These are phyloP conservation scores for Drosophila leonis DNA, from an alignment of 2,888 invertebrate genomes.

Conservation along the genomic window DNA sequence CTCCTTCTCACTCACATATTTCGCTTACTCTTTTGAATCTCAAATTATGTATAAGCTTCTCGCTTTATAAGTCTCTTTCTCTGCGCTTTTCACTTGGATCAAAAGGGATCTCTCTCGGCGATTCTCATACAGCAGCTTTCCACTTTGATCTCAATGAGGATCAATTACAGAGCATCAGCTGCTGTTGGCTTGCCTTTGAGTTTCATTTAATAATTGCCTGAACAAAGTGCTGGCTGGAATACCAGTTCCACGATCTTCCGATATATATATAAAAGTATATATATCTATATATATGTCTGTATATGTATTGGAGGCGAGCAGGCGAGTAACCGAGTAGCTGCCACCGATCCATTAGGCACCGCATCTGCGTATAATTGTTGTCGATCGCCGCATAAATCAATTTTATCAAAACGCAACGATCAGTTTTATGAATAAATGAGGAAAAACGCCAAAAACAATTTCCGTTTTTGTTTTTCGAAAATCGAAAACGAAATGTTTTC, in stretches of 20 bases:
- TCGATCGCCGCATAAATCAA: slow-evolving; percentile 81
- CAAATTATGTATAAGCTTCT: background rate
- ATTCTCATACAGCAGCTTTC: background rate
- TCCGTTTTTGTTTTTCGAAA: slow-evolving; percentile 61
- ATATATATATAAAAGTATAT: background rate
- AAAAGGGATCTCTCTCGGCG: background rate
- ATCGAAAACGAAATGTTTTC: slow-evolving; percentile 45
- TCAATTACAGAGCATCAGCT: background rate
- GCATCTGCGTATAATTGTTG: slow-evolving; percentile 80
- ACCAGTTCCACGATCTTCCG: slow-evolving; percentile 1
- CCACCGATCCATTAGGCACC: slow-evolving; percentile 81
- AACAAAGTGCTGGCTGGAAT: slow-evolving; percentile 7
- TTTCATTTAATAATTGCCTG: slow-evolving; percentile 8
- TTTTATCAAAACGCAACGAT: slow-evolving; percentile 81
- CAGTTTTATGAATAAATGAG: slow-evolving; percentile 77
- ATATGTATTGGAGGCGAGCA: background rate
- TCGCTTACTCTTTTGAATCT: background rate
- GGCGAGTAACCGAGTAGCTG: slow-evolving; percentile 28
- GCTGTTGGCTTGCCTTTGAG: background rate
- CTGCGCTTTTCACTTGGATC: background rate
- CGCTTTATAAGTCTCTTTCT: background rate
- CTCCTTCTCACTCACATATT: background rate
- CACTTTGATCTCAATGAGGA: background rate
- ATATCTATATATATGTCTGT: background rate
- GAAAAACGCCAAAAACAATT: slow-evolving; percentile 61